These are phyloP conservation scores for Myotis findleyi DNA, from an alignment of 2,797 vertebrate genomes.

Conservation along the genomic window DNA sequence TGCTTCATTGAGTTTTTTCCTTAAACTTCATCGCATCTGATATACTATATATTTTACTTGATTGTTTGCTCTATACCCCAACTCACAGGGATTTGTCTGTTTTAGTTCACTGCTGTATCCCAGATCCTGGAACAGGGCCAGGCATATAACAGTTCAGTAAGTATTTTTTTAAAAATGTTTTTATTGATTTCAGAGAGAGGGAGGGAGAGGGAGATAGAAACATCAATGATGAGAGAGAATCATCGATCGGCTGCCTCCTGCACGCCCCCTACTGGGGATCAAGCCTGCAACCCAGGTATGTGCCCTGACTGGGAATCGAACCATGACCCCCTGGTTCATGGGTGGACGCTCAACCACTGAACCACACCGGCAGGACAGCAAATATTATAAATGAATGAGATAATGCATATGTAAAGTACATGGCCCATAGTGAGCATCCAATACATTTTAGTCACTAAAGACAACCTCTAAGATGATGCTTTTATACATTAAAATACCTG, in stretches of 20 bases:
- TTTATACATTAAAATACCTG: constrained; percentile 42
- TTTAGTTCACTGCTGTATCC: neutral
- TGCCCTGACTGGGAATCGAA: too few species aligned
- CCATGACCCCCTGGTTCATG: too few species aligned
- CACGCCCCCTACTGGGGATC: too few species aligned
- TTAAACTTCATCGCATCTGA: neutral
- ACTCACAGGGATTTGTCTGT: neutral
- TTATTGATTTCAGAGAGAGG: too few species aligned
- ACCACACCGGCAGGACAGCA: neutral
- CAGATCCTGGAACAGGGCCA: neutral
- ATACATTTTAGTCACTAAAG: constrained; percentile 39
- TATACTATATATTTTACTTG: constrained; percentile 20
- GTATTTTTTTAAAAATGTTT: too few species aligned
- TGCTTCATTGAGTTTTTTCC: neutral
- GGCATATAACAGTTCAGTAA: neutral
- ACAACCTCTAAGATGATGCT: constrained; percentile 39
- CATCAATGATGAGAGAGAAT: too few species aligned
- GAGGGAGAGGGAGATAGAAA: too few species aligned
- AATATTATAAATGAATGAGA: constrained; percentile 20
- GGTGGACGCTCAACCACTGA: too few species aligned
- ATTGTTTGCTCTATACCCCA: neutral
- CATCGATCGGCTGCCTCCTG: too few species aligned
- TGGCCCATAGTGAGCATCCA: neutral
- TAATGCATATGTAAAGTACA: neutral
- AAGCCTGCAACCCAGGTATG: too few species aligned